Evolutionary conservation across 1,140 invertebrate genomes (phyloP), one percentile per base, ranked within the genome.

Genomic region (Drosophila erecta): DNA sequence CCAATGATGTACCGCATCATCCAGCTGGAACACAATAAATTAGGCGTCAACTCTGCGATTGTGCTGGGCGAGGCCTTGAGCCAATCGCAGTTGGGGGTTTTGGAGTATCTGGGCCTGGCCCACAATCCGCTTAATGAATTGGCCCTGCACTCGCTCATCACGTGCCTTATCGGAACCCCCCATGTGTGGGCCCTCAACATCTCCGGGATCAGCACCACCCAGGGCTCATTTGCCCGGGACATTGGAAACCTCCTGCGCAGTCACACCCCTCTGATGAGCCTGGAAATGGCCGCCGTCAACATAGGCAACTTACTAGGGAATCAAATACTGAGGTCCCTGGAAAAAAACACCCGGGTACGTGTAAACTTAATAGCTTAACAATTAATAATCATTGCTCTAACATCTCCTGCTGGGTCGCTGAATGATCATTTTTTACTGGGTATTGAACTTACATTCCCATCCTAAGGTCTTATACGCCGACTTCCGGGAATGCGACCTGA

Each of bases 81-180:
- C n/a, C 30, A 54, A 2, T 5, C 35, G 14, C 27, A 60, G n/a
- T 22, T 47, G 0, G 53, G 47, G 1, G 35, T 38, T 6, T 14
- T 87, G 20, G 61, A 79, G 49, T 87, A 87, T 50, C 27, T 87
- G 35, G 83, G 83, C 3, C 49, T 87, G 37, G 81, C 65, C 4
- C 57, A 74, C 38, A 87, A 87, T 35, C 74, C 66, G 0, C 17
- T 89, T 0, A 49, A 11, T 14, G 61, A 76, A 14, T 0, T 14
- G 5, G 76, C 71, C 10, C 3, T 89, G 1, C 37, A 62, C 22
- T 17, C 38, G 0, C 22, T 89, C 15, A 24, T 64, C 7, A 22
- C 27, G 5, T n/a, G 24, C 1, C 5, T 89, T 7, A 6, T 62
- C 0, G 61, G 51, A 7, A 79, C 75, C 0, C 41, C 33, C 2